Base-by-base conservation (phyloP, 2,797 vertebrate species). In the Coregonus ussuriensis region DNA sequence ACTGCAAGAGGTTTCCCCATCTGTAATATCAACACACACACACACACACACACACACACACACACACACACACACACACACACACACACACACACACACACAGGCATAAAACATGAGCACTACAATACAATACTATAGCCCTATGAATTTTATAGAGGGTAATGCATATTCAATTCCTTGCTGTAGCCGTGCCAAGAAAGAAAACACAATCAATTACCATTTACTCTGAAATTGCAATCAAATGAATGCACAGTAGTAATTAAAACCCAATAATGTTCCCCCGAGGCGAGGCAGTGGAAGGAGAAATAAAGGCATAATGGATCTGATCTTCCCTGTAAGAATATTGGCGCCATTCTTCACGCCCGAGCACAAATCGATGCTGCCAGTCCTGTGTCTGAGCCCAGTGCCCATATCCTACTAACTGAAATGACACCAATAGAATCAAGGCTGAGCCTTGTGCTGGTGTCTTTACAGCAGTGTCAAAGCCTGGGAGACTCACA, bases 401-500 rank as follows among this genome's bases (percentile, higher is more conserved):
- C 85, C 78, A 81, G 81, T 35, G 80, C 77, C 79, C 77, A 75
- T 67, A 77, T 76, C 21, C 2, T 5, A 59, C 56, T n/a, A n/a
- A 83, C 79, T 62, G 69, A 85, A 84, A 81, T 72, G 77, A 85
- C 85, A 87, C 76, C 84, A 85, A 87, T 91, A 59, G 68, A 84
- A 81, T 83, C 82, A 78, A 35, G 25, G 21, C 74, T 47, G 72
- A 78, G 80, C 41, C 9, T 9, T 47, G 41, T 47, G 9, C 62
- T 41, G 25, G 71, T 77, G 80, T 83, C 77, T 72, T 78, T 78
- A 72, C 77, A 72, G 74, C 62, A 6, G 56, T 80, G 78, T 82
- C 73, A 66, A 47, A 67, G 70, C 73, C 77, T 37, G 66, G 35
- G 71, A 82, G 65, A 73, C 37, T 79, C 77, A 84, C 66, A 80